These are phyloP conservation scores for Eubucco bourcierii DNA, from an alignment of 2,113 vertebrate species.

Conservation along the genomic window DNA sequence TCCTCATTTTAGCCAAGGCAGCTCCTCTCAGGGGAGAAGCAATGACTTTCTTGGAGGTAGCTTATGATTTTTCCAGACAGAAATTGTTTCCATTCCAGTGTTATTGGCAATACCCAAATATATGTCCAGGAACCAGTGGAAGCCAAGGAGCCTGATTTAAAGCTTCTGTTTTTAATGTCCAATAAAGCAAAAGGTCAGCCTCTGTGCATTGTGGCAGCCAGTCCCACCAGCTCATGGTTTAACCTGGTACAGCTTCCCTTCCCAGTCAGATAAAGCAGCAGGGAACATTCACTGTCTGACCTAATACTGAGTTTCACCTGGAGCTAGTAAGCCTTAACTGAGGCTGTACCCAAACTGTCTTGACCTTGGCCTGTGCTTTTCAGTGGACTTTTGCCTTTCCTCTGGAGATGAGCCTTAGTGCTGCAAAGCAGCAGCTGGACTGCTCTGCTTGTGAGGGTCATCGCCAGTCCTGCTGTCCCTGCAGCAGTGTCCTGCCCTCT, in stretches of 20 bases:
- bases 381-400: neutral
- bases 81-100: conserved; percentile 46
- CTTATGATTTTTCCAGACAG: conserved; percentile 43
- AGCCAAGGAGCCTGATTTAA: conserved; percentile 40
- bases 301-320: neutral
- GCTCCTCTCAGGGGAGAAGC: conserved; percentile 21
- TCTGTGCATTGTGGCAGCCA: neutral
- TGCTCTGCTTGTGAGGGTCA: neutral
- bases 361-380: conserved; percentile 1
- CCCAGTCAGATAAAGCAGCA: neutral
- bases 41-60: conserved; percentile 30
- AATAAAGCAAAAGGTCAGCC: conserved; percentile 28
- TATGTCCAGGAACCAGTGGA: conserved; percentile 1
- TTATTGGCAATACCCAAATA: conserved; percentile 30
- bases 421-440: neutral
- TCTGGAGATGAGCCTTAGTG: neutral
- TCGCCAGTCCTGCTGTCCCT: neutral
- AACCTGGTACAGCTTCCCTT: neutral
- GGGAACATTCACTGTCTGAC: neutral
- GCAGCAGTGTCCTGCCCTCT: neutral
- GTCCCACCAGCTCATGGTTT: neutral
- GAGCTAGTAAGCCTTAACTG: conserved; percentile 2
- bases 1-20: neutral
- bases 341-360: neutral
- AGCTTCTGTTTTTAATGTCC: conserved; percentile 3